Conservation (phyloP, 2,797 vertebrate species). For the Chromis chromis region DNA sequence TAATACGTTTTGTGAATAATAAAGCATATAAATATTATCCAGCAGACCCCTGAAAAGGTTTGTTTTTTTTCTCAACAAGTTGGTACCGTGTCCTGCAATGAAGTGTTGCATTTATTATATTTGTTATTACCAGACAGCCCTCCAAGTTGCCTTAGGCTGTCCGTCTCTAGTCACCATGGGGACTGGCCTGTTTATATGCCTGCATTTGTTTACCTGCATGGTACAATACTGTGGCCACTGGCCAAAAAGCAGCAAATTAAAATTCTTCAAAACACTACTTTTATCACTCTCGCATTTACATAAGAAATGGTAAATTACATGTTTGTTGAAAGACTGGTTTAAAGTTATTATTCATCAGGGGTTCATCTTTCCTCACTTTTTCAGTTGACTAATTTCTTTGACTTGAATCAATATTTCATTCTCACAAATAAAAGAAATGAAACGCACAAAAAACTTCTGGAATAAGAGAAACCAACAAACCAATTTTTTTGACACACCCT, state of each 20-base stretch:
- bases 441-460: not conserved
- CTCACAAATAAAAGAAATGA: not conserved
- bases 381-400: not conserved
- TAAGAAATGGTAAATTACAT: conserved; percentile 3
- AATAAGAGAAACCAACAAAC: not conserved
- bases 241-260: conserved; percentile 28
- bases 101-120: conserved; percentile 36
- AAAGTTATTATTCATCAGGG: not conserved
- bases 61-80: conserved; percentile 3
- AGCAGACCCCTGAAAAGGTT: not conserved
- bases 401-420: not conserved
- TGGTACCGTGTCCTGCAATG: conserved; percentile 33
- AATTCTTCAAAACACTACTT: conserved; percentile 18
- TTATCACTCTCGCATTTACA: conserved; percentile 24
- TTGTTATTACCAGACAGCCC: conserved; percentile 35
- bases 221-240: conserved; percentile 23
- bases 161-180: conserved; percentile 40
- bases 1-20: not conserved
- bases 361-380: not conserved
- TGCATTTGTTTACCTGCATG: conserved; percentile 36
- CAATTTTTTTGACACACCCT: not conserved
- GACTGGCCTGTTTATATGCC: conserved; percentile 39
- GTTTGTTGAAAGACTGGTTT: not conserved
- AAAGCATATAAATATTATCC: not conserved
- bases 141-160: conserved; percentile 37